Conservation (phyloP, 2,113 vertebrate genomes). For the Pomatorhinus ruficollis region DNA sequence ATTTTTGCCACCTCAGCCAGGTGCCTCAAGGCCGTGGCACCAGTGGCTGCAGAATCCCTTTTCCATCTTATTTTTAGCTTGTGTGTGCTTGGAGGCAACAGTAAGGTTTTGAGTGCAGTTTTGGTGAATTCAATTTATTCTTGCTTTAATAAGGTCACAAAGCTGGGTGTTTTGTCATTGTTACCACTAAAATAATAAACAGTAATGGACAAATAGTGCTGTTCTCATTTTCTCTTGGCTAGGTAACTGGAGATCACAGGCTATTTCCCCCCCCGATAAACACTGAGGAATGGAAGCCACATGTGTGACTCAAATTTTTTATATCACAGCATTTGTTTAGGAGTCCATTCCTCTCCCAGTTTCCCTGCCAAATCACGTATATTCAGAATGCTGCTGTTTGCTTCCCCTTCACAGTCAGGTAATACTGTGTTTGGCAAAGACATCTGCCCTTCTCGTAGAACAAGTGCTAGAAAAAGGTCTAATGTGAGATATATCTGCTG, state of each 20-base stretch:
- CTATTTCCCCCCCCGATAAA: fast-evolving
- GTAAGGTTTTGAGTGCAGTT: background rate
- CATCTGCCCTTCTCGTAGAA: background rate
- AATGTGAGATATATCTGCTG: background rate
- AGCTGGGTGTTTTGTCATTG: background rate
- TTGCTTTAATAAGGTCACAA: background rate
- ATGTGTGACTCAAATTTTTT: background rate
- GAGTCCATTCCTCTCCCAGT: background rate
- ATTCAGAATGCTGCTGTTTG: background rate
- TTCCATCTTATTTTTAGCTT: background rate
- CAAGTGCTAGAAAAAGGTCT: background rate
- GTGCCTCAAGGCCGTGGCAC: background rate
- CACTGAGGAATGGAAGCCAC: background rate
- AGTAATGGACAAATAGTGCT: background rate
- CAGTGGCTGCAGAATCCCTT: background rate
- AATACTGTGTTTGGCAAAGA: background rate
- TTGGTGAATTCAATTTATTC: background rate
- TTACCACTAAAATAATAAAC: background rate
- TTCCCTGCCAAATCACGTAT: background rate
- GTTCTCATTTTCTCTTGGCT: background rate
- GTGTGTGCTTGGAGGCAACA: background rate
- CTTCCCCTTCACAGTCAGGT: background rate
- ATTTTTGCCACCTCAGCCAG: background rate
- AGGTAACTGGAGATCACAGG: background rate
- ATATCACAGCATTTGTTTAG: background rate